Evolutionary conservation across 2,888 invertebrate species (phyloP).

Genomic region (Erannis defoliaria): DNA sequence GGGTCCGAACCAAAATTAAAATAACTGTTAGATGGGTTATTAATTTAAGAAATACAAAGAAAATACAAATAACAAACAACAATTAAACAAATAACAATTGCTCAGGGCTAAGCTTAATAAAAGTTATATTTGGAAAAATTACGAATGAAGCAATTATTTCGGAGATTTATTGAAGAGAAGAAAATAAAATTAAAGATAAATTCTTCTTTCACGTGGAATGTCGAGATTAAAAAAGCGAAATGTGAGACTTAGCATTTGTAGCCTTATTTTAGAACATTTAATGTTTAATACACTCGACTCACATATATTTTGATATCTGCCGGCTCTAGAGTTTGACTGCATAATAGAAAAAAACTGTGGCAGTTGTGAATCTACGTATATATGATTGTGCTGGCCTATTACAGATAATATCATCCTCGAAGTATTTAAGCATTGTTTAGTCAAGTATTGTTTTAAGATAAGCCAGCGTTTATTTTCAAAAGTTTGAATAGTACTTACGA

Average conservation of each 20-base stretch:
- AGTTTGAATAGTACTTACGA: too few relatives aligned
- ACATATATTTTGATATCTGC: background rate
- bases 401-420: too few relatives aligned
- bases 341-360: background rate
- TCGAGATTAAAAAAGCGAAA: background rate
- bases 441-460: too few relatives aligned
- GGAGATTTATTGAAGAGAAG: slow-evolving; percentile 9
- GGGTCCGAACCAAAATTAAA: slow-evolving; percentile 6
- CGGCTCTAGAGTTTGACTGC: background rate
- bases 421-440: too few relatives aligned
- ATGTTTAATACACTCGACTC: background rate
- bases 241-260: background rate
- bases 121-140: background rate
- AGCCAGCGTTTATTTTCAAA: too few relatives aligned
- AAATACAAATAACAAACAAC: slow-evolving; percentile 12
- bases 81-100: slow-evolving; percentile 19
- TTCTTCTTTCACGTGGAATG: background rate
- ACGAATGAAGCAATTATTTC: slow-evolving; percentile 15
- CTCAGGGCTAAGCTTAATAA: slow-evolving; percentile 14
- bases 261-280: background rate
- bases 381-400: too few relatives aligned
- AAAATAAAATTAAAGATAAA: slow-evolving; percentile 1
- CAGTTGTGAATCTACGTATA: background rate
- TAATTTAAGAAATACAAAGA: background rate
- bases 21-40: background rate